Evolutionary conservation across 2,113 vertebrate genomes (phyloP), one percentile per base, ranked within the genome.

Genomic region (Clarias macrocephalus): DNA sequence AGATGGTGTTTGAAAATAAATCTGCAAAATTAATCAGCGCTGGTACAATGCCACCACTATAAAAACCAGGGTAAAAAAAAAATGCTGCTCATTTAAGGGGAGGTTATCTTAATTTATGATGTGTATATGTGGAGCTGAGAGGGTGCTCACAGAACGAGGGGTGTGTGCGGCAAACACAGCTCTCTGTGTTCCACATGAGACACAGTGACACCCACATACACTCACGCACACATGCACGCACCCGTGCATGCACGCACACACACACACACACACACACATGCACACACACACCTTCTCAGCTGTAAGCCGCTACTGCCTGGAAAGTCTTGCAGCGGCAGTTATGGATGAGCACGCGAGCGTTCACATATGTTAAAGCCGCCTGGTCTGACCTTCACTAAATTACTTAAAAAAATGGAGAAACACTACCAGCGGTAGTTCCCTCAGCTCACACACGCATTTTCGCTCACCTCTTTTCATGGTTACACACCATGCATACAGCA

Each of bases 41-140:
- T 87, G 87, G 87, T 91, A 92, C 91, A 92, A 91, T 92, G 91
- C 87, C 90, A 91, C 90, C 83, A 91, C 89, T 93, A 90, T 91
- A 91, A 91, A 93, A 88, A 86, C 86, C 75, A 28, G 1, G 37
- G 80, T 23, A 68, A 83, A 81, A 84, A 84, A 37, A 37, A 88
- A 87, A 89, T 79, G 81, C 86, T 82, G 79, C 88, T 90, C 89
- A 87, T 90, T 91, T 91, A 91, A 90, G 82, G 86, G 82, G 87
- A 89, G 90, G 88, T 90, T 90, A 91, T 92, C 92, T 91, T 93
- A 92, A 93, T 93, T 91, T 92, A 91, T 90, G 91, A 92, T 91
- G 92, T 93, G 92, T 91, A 91, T 90, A 90, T 91, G 92, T 88
- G 89, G 83, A 90, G 85, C 87, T 91, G 92, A 89, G 91, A 89